Evolutionary conservation across 2,797 vertebrate genomes (phyloP), one percentile per base, ranked within the genome.

Genomic region (Chelmon rostratus): DNA sequence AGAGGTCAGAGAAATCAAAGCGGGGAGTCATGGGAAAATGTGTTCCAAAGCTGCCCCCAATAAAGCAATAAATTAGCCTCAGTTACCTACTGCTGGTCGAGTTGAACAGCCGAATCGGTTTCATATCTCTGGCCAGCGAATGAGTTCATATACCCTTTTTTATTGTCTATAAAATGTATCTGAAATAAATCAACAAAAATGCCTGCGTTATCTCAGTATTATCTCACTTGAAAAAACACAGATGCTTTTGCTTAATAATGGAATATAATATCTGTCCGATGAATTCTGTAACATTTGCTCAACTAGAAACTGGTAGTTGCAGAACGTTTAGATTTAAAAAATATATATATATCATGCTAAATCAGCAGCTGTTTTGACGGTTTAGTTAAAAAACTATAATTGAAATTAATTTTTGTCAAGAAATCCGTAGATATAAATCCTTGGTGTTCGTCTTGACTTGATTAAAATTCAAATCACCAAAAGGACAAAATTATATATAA

Each of bases 1-100:
- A 85, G 58, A 80, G 86, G 80, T 91, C 89, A 89, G 72, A 76
- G 54, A 79, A 89, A 85, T 91, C 81, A 89, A 86, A 91, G 86
- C 31, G 35, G 66, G 70, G 68, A 76, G 78, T 78, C 75, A 70
- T 84, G 79, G 88, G 87, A 89, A 91, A 89, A 85, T 73, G 81
- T 85, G 76, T 88, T 86, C 89, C 75, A 74, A 77, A 86, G 76
- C 85, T 79, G 58, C 68, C 77, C 80, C 70, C 68, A 69, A 65
- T 87, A 83, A 78, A 73, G 62, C 68, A 78, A 82, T 90, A 88
- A 88, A 92, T 92, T 79, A 73, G 44, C 73, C 49, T 25, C 57
- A 58, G 79, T 73, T 79, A 77, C 52, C 79, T 71, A 72, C 72
- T 33, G 56, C 54, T 63, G 66, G 70, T 85, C 49, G 8, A 63